Evolutionary conservation across 2,113 vertebrate species (phyloP).

Genomic region (Hemibagrus wyckioides): DNA sequence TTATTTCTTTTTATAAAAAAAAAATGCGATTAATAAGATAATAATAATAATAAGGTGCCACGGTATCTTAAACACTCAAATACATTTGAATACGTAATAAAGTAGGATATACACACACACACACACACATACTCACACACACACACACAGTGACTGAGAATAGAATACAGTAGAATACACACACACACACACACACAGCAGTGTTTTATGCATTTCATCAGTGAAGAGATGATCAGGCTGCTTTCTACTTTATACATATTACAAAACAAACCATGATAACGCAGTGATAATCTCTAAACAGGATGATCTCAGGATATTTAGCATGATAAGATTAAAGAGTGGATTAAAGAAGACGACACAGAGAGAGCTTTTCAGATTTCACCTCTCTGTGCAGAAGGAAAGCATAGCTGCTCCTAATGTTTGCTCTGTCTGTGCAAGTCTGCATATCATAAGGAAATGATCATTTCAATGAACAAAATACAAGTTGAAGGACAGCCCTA

Average conservation of each 20-base stretch:
- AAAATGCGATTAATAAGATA: too few species aligned
- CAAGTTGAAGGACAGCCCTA: not conserved
- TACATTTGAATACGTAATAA: not conserved
- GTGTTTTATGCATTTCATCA: not conserved
- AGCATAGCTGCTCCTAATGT: not conserved
- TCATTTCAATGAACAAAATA: not conserved
- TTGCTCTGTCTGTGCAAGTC: not conserved
- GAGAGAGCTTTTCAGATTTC: not conserved
- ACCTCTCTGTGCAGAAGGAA: not conserved
- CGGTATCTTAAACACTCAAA: not conserved
- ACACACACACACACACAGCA: not conserved
- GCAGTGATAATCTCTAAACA: not conserved
- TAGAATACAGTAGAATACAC: too few species aligned
- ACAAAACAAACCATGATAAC: not conserved
- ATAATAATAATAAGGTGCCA: not conserved
- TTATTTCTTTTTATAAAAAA: too few species aligned
- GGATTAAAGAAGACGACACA: not conserved
- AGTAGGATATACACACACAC: not conserved
- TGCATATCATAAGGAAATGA: not conserved
- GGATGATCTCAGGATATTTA: not conserved
- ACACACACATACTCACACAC: not conserved
- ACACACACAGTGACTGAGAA: not conserved
- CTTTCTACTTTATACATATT: not conserved
- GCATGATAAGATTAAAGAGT: not conserved
- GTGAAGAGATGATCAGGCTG: not conserved